Evolutionary conservation across 2,888 invertebrate genomes (phyloP), one percentile per base, ranked within the genome.

Genomic region (Dugesia japonica): DNA sequence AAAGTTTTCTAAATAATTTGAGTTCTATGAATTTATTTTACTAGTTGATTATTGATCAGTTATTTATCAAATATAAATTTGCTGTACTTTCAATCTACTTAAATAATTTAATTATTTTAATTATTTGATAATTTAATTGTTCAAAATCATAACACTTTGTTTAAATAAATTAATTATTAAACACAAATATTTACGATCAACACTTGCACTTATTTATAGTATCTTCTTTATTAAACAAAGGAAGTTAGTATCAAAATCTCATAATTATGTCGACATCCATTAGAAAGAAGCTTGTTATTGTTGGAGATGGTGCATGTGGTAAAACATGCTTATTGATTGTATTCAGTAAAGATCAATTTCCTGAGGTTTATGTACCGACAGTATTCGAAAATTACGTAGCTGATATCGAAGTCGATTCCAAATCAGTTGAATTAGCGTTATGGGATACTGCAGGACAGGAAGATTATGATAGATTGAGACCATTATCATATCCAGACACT

Each of bases 351-450:
- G 94, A 94, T 87, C 93, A 94, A 87, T 95, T 95, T 83, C 95
- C 95, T 82, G 94, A 94, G 88, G 93, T 94, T 82, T 97, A 95
- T 87, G 94, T 97, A 86, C 95, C 95, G 83, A 97, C 95, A 82
- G 95, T 97, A 82, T 97, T 97, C 87, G 97, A 97, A 87, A 95
- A 94, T 86, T 97, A 95, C 89, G 94, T 97, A 83, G 94, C 95
- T 82, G 94, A 97, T 87, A 94, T 97, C 84, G 94, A 94, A 87
- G 94, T 97, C 79, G 94, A 95, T 84, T 90, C 91, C 82, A 94
- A 92, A 31, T 33, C 27, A 28, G 77, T 86, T 78, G 85, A 86
- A 80, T 80, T 86, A 77, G 85, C 85, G 31, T 80, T 86, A 82
- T 95, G 94, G 94, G 94, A 95, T 88, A 94, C 94, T 81, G 94